phyloP scores from a whole-genome alignment of 2,113 vertebrate genomes.

The Hyperopisus bebe region DNA sequence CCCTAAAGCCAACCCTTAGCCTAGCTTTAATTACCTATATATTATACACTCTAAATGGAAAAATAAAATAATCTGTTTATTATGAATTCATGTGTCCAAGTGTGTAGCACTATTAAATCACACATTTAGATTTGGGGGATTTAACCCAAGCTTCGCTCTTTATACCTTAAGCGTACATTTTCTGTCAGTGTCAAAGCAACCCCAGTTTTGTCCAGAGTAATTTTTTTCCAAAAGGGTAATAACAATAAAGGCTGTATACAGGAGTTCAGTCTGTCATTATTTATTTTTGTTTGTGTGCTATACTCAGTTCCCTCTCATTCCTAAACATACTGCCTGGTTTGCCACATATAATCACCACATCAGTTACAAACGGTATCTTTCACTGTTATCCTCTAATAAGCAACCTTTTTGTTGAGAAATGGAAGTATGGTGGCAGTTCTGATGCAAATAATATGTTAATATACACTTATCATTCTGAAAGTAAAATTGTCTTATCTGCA shows the following conservation, averaged over 20 bases:
- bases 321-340: neutral
- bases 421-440: neutral
- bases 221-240: neutral
- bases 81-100: neutral
- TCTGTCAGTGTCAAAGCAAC: neutral
- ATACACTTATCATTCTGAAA: slow-evolving; percentile 10
- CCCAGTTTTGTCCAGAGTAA: neutral
- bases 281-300: neutral
- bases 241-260: neutral
- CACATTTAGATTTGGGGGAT: neutral
- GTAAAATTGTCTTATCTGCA: slow-evolving; percentile 12
- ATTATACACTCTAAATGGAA: neutral
- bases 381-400: neutral
- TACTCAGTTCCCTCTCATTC: neutral
- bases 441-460: slow-evolving; percentile 16
- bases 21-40: neutral
- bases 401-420: neutral
- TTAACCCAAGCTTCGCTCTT: neutral
- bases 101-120: neutral
- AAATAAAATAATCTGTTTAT: neutral
- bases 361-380: neutral
- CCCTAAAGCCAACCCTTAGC: neutral
- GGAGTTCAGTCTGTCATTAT: neutral
- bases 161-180: too few species aligned
- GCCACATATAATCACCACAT: neutral